Conservation (phyloP, 2,113 vertebrate species). For the Siniperca chuatsi region DNA sequence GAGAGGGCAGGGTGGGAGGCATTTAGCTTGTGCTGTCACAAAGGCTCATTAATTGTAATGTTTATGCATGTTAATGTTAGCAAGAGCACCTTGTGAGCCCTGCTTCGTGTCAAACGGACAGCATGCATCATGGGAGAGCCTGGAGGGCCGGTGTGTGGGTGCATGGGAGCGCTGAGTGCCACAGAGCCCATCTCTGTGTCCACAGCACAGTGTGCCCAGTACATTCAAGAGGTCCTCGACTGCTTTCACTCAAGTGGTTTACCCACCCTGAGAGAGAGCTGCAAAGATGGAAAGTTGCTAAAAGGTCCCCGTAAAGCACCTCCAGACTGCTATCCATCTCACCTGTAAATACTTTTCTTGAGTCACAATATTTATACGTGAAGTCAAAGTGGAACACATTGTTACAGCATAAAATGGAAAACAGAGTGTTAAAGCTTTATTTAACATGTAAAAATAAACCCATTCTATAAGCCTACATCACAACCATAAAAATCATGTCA, state of each 20-base stretch:
- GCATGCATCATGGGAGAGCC: conserved; percentile 41
- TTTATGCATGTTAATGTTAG: conserved; percentile 77
- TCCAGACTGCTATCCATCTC: conserved; percentile 12
- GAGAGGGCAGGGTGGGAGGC: conserved; percentile 8
- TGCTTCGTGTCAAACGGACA: conserved; percentile 70
- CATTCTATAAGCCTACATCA: neutral
- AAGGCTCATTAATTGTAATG: conserved; percentile 72
- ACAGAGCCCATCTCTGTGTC: conserved; percentile 45
- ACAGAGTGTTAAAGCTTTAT: conserved; percentile 23
- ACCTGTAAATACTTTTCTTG: conserved; percentile 21
- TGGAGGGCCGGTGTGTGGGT: conserved; percentile 3
- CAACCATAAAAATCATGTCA: neutral
- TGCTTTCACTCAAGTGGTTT: conserved; percentile 50
- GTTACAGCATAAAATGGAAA: conserved; percentile 41
- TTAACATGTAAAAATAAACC: conserved; percentile 42
- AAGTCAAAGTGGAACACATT: conserved; percentile 22
- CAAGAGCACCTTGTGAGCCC: conserved; percentile 60
- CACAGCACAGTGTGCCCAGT: neutral
- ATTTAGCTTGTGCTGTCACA: conserved; percentile 51
- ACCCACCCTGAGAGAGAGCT: conserved; percentile 18
- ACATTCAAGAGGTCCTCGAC: conserved; percentile 21
- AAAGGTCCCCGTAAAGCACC: conserved; percentile 15
- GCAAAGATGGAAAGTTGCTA: conserved; percentile 56
- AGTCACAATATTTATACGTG: conserved; percentile 49
- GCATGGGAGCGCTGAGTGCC: conserved; percentile 19